Base-by-base conservation (phyloP, 2,888 invertebrate species). In the Zonitis immaculata region DNA sequence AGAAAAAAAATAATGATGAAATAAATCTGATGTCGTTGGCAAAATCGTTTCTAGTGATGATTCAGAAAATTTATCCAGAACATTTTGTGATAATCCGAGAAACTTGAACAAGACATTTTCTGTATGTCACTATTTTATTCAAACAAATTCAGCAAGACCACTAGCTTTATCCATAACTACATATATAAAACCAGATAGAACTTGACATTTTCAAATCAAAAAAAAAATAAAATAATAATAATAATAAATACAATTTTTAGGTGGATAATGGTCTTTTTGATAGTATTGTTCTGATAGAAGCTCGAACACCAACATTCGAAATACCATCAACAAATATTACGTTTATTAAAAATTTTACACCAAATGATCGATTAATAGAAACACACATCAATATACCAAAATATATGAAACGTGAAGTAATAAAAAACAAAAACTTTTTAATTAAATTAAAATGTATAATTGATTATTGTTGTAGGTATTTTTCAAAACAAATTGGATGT, bases 281-380 rank as follows among this genome's bases (percentile, higher is more conserved):
- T 61, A 54, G 69, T 25, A 66, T 61, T 46, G 61, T 69, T 22
- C 59, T 59, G 42, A 64, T 71, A 44, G 78, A 84, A 59, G 73
- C 88, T 1, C 80, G 82, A 0, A 86, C 88, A 0, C 78, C 82
- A 0, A 78, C 82, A 47, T 74, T 89, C 16, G 80, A 80, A 2
- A 77, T 88, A 47, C 88, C 89, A 49, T 81, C 78, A 58, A 83
- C 85, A 18, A 81, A 81, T 61, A 77, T 86, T 64, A 78, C 80
- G 60, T 81, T 86, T 42, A 86, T 84, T 62, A 88, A 87, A 62
- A 85, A 88, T 64, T 85, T 86, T 57, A 82, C 84, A 0, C 81
- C 81, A 1, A 73, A 77, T 0, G 86, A 87, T 61, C 88, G 85
- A 58, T 74, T 78, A 2, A 66, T 89, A 0, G 83, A 83, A 25